These are phyloP conservation scores for Ochropacha duplaris DNA, from an alignment of 2,888 invertebrate genomes.

Conservation along the genomic window DNA sequence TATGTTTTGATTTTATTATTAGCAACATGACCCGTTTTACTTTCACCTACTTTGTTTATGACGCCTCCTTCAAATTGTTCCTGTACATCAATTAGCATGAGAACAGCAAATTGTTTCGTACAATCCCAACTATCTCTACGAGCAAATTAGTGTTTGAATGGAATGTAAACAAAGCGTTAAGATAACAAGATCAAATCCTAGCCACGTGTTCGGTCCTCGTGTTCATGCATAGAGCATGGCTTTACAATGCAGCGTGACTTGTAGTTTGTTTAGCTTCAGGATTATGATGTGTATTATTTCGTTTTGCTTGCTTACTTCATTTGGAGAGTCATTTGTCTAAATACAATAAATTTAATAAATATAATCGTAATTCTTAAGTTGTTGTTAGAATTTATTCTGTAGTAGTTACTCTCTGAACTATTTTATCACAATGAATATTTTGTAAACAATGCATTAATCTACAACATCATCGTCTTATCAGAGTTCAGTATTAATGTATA, in stretches of 20 bases:
- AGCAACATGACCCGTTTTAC: neutral
- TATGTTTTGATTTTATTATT: neutral
- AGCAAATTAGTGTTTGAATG: neutral
- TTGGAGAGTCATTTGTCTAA: too few relatives aligned
- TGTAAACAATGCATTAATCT: too few relatives aligned
- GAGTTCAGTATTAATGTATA: neutral
- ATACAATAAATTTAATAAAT: too few relatives aligned
- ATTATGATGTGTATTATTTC: neutral
- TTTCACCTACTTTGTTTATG: neutral
- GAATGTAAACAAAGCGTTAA: neutral
- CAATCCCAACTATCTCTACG: neutral
- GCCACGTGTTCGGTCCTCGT: neutral
- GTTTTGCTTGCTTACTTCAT: too few relatives aligned
- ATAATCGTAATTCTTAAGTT: too few relatives aligned
- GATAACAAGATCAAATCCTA: neutral
- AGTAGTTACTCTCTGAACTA: too few relatives aligned
- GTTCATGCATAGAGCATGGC: neutral
- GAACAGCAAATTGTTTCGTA: too few relatives aligned
- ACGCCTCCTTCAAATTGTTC: too few relatives aligned
- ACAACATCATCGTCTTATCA: too few relatives aligned
- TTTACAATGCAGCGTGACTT: neutral
- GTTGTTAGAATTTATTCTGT: too few relatives aligned
- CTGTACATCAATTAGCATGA: too few relatives aligned
- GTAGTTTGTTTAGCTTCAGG: neutral
- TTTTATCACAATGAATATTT: too few relatives aligned